These are phyloP conservation scores for Naja naja DNA, from an alignment of 2,113 vertebrate species.

Conservation along the genomic window DNA sequence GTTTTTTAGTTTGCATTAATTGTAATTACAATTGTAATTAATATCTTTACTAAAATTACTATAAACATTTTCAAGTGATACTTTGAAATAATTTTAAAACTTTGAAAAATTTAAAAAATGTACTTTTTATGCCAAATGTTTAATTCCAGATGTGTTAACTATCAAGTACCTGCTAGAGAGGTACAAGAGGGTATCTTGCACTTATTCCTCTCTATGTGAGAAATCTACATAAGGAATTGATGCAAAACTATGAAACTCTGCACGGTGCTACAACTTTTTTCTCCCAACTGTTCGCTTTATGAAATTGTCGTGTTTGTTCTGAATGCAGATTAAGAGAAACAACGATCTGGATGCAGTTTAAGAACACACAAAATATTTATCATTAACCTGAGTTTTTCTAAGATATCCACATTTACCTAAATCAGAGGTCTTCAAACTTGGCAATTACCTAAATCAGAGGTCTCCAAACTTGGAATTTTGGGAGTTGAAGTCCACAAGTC, in stretches of 20 bases:
- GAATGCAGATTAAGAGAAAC: background rate
- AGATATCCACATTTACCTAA: background rate
- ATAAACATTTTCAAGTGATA: background rate
- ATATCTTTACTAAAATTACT: background rate
- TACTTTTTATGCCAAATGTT: background rate
- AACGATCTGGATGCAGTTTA: background rate
- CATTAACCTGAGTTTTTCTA: background rate
- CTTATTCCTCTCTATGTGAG: background rate
- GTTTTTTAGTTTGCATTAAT: background rate
- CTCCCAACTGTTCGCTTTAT: background rate
- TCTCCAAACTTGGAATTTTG: too few relatives aligned
- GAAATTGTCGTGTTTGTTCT: background rate
- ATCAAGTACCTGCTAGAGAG: background rate
- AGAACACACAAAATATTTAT: background rate
- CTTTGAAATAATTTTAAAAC: background rate
- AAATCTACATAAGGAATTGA: background rate
- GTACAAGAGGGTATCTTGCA: background rate
- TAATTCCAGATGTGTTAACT: background rate
- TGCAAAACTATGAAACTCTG: background rate
- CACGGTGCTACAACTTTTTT: background rate
- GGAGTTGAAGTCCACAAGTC: too few relatives aligned
- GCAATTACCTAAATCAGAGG: too few relatives aligned
- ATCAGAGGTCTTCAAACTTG: too few relatives aligned
- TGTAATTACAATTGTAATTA: background rate
- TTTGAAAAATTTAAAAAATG: background rate